These are phyloP conservation scores for Rhopalosiphum nymphaeae DNA, from an alignment of 2,888 invertebrate genomes.

Conservation along the genomic window DNA sequence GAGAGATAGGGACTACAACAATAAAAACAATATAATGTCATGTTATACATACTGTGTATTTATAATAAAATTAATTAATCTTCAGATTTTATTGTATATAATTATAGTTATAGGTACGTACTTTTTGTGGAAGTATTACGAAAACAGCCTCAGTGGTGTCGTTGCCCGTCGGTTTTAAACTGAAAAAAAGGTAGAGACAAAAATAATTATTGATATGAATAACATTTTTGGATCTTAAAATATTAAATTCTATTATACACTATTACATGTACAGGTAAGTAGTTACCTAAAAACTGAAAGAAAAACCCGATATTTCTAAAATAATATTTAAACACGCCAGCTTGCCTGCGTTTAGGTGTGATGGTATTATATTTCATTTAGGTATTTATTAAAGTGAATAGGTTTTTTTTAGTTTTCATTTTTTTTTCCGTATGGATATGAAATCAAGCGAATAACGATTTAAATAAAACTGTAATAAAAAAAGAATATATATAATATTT, in stretches of 20 bases:
- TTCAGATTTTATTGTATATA: neutral
- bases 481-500: neutral
- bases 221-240: neutral
- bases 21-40: no score
- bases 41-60: no score
- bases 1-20: no score
- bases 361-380: constrained; percentile 15
- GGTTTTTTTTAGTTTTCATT: neutral
- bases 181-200: no score
- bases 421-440: neutral
- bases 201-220: neutral
- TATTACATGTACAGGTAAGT: neutral
- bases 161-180: no score
- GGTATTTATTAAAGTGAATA: neutral
- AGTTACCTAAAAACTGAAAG: neutral
- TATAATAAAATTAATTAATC: neutral
- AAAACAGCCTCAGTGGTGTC: no score
- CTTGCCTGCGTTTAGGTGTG: neutral
- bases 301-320: neutral
- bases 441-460: constrained; percentile 16
- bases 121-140: no score
- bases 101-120: neutral
- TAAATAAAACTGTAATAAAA: neutral
- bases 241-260: neutral
- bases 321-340: neutral